Percentiles rank a stretch among this genome's conserved stretches.
Conservation (phyloP, 2,113 vertebrate genomes). For the Hyla sarda region DNA sequence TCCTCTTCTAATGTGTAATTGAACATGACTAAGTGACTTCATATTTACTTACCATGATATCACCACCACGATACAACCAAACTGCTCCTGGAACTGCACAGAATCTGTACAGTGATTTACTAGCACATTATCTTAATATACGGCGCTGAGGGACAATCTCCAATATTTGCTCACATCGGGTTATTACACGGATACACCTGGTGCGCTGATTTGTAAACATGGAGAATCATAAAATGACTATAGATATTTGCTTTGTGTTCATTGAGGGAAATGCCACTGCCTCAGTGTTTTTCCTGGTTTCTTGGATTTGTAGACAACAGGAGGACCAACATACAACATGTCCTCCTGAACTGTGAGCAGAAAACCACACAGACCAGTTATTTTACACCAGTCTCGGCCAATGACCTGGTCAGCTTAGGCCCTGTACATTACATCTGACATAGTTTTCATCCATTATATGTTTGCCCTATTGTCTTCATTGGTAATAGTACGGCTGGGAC, state of each 20-base stretch:
- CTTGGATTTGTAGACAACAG: not conserved
- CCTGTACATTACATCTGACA: not conserved
- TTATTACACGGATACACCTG: conserved; percentile 19
- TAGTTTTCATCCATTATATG: not conserved
- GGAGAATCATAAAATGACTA: not conserved
- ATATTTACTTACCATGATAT: conserved; percentile 20
- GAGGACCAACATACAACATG: not conserved
- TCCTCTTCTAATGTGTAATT: conserved; percentile 6
- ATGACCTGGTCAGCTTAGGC: too few relatives aligned
- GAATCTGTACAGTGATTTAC: conserved; percentile 19
- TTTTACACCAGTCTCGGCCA: too few relatives aligned
- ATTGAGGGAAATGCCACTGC: not conserved
- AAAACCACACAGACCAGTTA: not conserved
- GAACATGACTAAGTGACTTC: not conserved
- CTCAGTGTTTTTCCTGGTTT: not conserved
- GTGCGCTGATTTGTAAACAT: conserved; percentile 26
- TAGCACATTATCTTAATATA: not conserved
- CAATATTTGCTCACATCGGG: conserved; percentile 22
- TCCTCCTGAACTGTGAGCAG: not conserved
- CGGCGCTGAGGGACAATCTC: not conserved
- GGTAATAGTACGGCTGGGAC: too few relatives aligned
- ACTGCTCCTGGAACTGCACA: conserved; percentile 18
- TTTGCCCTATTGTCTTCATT: not conserved
- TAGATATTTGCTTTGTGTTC: not conserved
- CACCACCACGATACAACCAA: not conserved